Evolutionary conservation across 2,797 vertebrate species (phyloP).

Genomic region (Cyprinella venusta): DNA sequence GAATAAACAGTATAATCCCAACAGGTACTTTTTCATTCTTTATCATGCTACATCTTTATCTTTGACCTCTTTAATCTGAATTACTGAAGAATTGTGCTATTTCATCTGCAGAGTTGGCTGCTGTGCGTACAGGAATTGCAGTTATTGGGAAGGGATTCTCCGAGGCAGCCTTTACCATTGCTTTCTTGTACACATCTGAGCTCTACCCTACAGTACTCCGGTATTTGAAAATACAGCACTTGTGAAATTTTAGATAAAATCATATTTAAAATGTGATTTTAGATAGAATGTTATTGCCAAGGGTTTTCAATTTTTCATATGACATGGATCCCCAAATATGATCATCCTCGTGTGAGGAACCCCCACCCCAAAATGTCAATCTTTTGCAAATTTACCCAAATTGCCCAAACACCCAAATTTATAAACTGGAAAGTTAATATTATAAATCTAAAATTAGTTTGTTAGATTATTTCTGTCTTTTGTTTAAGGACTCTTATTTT

Average conservation of each 20-base stretch:
- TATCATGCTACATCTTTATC: background rate
- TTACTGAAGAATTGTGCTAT: background rate
- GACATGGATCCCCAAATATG: background rate
- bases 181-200: conserved; percentile 81
- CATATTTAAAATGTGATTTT: no score
- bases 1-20: conserved; percentile 69
- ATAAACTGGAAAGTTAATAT: background rate
- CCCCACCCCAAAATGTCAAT: background rate
- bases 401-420: background rate
- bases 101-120: conserved; percentile 65
- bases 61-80: background rate
- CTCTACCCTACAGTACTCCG: conserved; percentile 82
- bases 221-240: conserved; percentile 60
- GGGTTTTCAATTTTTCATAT: background rate
- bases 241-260: background rate
- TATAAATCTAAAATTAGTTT: background rate
- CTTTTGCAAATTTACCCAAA: background rate
- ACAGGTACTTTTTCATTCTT: conserved; percentile 59
- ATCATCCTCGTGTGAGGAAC: background rate
- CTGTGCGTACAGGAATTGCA: conserved; percentile 72
- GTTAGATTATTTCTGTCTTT: background rate
- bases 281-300: background rate
- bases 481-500: background rate
- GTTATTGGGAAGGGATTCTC: conserved; percentile 83
- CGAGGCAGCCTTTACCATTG: conserved; percentile 84